Evolutionary conservation across 2,797 vertebrate species (phyloP).

Genomic region (Gymnothorax reevesii): DNA sequence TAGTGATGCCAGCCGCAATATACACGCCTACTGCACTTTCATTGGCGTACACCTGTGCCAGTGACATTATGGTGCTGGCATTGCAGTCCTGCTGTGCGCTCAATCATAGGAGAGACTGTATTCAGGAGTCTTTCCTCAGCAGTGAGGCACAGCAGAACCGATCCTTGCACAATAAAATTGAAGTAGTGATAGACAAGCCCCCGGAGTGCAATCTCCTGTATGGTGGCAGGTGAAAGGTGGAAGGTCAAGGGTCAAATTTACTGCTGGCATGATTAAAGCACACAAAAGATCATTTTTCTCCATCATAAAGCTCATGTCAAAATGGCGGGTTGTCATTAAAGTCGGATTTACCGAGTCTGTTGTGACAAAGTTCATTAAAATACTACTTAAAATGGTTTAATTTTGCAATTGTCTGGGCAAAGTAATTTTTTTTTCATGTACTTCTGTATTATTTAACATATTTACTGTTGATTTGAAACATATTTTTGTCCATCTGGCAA

Average conservation of each 20-base stretch:
- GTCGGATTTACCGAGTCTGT: not conserved
- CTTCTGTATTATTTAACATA: not conserved
- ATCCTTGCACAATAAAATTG: not conserved
- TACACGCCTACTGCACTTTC: not conserved
- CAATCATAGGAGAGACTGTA: not conserved
- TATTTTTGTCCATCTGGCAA: not conserved
- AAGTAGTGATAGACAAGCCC: not conserved
- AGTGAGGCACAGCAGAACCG: not conserved
- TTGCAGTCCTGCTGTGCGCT: not conserved
- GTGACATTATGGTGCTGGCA: not conserved
- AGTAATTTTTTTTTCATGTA: not conserved
- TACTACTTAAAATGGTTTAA: not conserved
- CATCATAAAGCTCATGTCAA: conserved; percentile 5
- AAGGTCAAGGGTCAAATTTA: not conserved
- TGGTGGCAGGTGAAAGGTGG: not conserved
- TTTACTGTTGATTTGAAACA: not conserved
- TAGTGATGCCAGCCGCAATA: not conserved
- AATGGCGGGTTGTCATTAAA: not conserved
- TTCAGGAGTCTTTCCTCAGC: not conserved
- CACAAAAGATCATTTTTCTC: not conserved
- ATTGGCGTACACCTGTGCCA: not conserved
- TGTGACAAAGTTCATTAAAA: not conserved
- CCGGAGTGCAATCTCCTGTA: not conserved
- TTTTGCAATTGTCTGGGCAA: not conserved
- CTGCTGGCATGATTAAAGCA: not conserved